These are phyloP conservation scores for Volucella inanis DNA, from an alignment of 2,888 invertebrate genomes.

Conservation along the genomic window DNA sequence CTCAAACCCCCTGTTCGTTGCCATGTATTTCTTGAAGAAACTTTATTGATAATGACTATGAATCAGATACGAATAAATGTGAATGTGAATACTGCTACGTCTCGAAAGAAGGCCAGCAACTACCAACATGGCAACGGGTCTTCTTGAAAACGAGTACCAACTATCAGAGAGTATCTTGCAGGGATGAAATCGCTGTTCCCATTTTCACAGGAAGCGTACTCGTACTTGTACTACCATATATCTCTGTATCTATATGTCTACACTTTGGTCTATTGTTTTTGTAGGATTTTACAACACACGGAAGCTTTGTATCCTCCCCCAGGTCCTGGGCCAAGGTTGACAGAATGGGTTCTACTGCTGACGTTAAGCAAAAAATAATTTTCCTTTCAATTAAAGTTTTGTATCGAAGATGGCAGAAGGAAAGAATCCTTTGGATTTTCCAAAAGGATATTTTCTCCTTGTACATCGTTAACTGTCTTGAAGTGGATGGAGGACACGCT, in stretches of 20 bases:
- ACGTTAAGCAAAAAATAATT: slow-evolving; percentile 70
- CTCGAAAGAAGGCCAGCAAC: slow-evolving; percentile 1
- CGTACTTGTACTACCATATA: not conserved
- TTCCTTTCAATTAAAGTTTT: slow-evolving; percentile 73
- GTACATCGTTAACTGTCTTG: slow-evolving; percentile 45
- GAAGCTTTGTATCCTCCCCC: slow-evolving; percentile 9
- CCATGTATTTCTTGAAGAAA: slow-evolving; percentile 61
- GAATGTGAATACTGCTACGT: slow-evolving; percentile 3
- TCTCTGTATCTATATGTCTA: slow-evolving; percentile 13
- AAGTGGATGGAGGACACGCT: not conserved
- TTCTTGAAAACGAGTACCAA: slow-evolving; percentile 39
- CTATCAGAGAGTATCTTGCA: not conserved
- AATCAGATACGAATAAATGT: slow-evolving; percentile 51
- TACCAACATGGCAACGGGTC: slow-evolving; percentile 8
- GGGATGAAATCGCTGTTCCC: slow-evolving; percentile 6
- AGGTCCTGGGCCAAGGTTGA: slow-evolving; percentile 2
- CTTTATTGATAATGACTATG: slow-evolving; percentile 72
- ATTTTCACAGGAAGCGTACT: slow-evolving; percentile 20
- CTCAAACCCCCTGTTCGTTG: slow-evolving; percentile 22
- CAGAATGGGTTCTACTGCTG: slow-evolving; percentile 60
- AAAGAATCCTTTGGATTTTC: slow-evolving; percentile 65
- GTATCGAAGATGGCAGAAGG: slow-evolving; percentile 55
- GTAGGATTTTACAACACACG: slow-evolving; percentile 54
- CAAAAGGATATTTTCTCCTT: slow-evolving; percentile 24
- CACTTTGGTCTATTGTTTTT: slow-evolving; percentile 66